Evolutionary conservation across 2,797 vertebrate genomes (phyloP).

Genomic region (Coluber constrictor): DNA sequence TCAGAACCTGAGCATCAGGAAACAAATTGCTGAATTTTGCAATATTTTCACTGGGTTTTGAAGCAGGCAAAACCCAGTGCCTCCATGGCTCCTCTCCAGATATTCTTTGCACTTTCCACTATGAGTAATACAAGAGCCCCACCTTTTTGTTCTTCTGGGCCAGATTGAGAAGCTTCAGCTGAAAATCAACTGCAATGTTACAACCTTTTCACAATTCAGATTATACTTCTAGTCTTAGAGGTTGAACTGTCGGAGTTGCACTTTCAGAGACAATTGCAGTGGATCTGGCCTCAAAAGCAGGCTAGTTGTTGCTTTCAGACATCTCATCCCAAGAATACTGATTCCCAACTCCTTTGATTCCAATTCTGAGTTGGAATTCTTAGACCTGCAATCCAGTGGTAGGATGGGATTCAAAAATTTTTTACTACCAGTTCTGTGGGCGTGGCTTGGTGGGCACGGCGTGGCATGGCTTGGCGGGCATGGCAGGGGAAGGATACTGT

Average conservation of each 20-base stretch:
- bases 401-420: too few relatives aligned
- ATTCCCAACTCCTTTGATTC: neutral
- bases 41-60: neutral
- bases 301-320: neutral
- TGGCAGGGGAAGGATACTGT: too few relatives aligned
- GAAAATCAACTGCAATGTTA: neutral
- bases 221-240: neutral
- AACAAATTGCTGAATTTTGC: neutral
- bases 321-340: neutral
- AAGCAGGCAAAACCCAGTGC: neutral
- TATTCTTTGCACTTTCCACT: constrained; percentile 7
- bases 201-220: neutral
- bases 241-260: neutral
- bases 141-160: neutral
- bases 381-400: neutral
- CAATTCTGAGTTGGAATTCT: neutral
- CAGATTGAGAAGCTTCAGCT: neutral
- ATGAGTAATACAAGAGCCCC: neutral
- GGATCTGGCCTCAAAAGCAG: neutral
- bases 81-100: neutral
- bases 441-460: too few relatives aligned
- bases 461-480: too few relatives aligned
- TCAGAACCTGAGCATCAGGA: constrained; percentile 7
- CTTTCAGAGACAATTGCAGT: neutral
- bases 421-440: too few relatives aligned